Conservation (phyloP, 2,888 invertebrate species). For the Parthenolecanium corni region DNA sequence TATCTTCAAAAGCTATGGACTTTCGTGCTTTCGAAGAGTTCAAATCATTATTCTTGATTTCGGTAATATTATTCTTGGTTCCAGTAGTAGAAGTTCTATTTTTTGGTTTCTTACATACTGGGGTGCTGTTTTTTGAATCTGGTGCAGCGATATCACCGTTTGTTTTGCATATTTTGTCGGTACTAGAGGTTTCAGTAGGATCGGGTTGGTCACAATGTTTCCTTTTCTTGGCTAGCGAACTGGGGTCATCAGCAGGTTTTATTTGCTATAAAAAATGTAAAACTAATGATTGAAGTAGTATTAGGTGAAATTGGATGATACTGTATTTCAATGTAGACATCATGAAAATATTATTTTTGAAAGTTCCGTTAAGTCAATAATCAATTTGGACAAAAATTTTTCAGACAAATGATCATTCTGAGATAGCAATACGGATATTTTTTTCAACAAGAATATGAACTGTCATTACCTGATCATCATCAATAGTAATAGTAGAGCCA, state of each 20-base stretch:
- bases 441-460: too few species aligned
- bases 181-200: not conserved
- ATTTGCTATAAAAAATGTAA: too few species aligned
- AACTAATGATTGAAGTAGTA: too few species aligned
- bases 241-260: not conserved
- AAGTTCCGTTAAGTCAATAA: too few species aligned
- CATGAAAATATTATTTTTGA: too few species aligned
- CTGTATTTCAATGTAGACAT: too few species aligned
- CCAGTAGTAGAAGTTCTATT: not conserved
- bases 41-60: not conserved
- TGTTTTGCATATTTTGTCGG: not conserved
- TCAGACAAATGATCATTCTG: too few species aligned
- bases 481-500: constrained; percentile 12
- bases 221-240: not conserved
- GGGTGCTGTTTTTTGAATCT: not conserved
- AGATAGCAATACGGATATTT: too few species aligned
- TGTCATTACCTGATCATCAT: constrained; percentile 22
- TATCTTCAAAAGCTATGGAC: not conserved
- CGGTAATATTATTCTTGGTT: constrained; percentile 21
- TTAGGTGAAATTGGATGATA: too few species aligned
- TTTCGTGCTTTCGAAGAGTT: constrained; percentile 16
- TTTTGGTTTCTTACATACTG: constrained; percentile 7
- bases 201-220: not conserved
- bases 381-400: too few species aligned
- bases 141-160: not conserved